phyloP scores from a whole-genome alignment of 2,797 vertebrate species.

The Enteromius argenteus region DNA sequence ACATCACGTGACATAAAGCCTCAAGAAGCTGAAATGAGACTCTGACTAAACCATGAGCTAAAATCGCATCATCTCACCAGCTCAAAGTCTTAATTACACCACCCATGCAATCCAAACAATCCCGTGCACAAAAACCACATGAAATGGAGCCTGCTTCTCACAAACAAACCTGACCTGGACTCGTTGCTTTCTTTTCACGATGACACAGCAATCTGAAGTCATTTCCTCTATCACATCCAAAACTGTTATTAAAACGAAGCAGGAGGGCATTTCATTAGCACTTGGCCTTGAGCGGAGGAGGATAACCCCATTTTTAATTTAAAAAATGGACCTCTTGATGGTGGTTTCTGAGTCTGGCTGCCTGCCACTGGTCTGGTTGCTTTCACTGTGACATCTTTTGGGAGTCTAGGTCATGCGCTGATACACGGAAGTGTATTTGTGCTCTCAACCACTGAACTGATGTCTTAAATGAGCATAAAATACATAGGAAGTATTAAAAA shows the following conservation, averaged over 20 bases:
- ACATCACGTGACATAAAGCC: conserved; percentile 15
- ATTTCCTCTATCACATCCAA: conserved; percentile 15
- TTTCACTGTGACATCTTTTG: conserved; percentile 26
- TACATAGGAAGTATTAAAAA: conserved; percentile 7
- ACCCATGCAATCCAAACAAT: conserved; percentile 27
- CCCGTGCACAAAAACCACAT: neutral
- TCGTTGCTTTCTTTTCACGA: neutral
- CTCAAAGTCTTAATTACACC: conserved; percentile 31
- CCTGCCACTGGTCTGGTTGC: neutral
- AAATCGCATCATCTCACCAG: conserved; percentile 25
- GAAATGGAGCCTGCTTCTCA: neutral
- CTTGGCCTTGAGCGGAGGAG: conserved; percentile 17
- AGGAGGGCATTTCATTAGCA: conserved; percentile 25
- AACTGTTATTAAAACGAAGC: conserved; percentile 19
- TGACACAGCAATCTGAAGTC: conserved; percentile 10
- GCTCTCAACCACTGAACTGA: conserved; percentile 14
- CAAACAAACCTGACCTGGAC: conserved; percentile 8
- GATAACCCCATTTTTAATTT: conserved; percentile 1
- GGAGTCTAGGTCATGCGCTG: conserved; percentile 1
- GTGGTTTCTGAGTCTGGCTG: conserved; percentile 13
- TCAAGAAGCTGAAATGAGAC: neutral
- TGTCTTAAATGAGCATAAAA: conserved; percentile 1
- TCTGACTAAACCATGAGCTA: neutral
- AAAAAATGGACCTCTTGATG: neutral
- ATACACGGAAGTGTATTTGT: conserved; percentile 11